Base-by-base conservation (phyloP, 2,888 invertebrate genomes). In the Hesperia comma region DNA sequence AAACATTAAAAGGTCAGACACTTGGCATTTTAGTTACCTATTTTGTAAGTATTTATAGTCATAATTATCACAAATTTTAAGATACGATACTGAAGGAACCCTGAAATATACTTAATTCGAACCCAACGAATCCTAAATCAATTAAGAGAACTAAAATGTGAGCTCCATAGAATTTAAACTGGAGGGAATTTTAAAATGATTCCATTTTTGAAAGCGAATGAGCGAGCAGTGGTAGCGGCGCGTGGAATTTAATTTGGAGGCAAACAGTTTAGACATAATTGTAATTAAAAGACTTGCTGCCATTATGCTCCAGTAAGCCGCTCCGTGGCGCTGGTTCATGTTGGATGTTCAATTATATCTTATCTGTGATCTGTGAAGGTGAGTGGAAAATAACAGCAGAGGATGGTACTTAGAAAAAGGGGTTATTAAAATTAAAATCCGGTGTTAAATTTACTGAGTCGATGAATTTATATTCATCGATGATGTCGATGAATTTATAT, bases 201-300 rank as follows among this genome's bases (percentile, higher is more conserved):
- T 51, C 33, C 41, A 66, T 60, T 58, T 51, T 64, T 64, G 57
- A 51, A n/a, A 64, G 32, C 43, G 51, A 57, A 57, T 5, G 40
- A 51, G 12, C 17, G 43, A 7, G 10, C 43, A 17, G 49, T 26
- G 66, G 26, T 26, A 40, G 26, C 57, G 51, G 57, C 14, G 53
- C 32, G 54, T 54, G 46, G 60, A 66, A 66, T 66, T 66, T 66
- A 66, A 66, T 60, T 66, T 66, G 54, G 54, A 53, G 60, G 60
- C 54, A 46, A 60, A 60, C 54, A 60, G 21, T 66, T 66, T 60
- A 54, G 60, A 43, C 66, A 60, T 66, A 66, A 66, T 60, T 64
- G 58, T 66, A 66, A 66, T 60, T 64, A 58, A 64, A 64, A 53
- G 64, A 58, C 53, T 49, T 32, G 57, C 41, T 64, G 53, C 58